These are phyloP conservation scores for Hydroisotoma schaefferi DNA, from an alignment of 2,888 invertebrate genomes.

Conservation along the genomic window DNA sequence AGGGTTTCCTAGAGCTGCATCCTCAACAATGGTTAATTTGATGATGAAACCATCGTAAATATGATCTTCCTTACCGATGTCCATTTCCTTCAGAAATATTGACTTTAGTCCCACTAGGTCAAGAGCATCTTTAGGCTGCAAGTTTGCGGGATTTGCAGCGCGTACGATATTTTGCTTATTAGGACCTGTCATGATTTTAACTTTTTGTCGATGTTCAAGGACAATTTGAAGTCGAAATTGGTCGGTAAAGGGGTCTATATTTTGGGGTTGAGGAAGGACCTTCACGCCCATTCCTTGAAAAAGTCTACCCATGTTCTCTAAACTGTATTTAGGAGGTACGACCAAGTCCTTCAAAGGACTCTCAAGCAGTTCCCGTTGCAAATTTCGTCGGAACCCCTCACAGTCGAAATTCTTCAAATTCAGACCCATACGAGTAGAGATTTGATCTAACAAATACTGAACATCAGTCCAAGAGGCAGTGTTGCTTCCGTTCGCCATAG, in stretches of 20 bases:
- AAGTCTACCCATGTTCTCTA: no score
- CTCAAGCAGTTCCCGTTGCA: neutral
- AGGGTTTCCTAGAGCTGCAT: conserved; percentile 11
- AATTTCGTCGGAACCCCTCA: neutral
- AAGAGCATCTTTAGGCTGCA: neutral
- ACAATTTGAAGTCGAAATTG: no score
- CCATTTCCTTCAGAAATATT: conserved; percentile 24
- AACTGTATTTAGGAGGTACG: no score
- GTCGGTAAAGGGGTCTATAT: no score
- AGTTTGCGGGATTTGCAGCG: neutral
- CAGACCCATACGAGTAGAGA: no score
- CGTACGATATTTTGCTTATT: no score
- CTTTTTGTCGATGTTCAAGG: no score
- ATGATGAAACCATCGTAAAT: conserved; percentile 20
- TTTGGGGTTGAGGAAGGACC: no score
- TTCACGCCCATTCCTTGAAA: no score
- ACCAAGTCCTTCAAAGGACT: neutral
- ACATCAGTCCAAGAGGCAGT: neutral
- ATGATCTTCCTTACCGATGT: conserved; percentile 7
- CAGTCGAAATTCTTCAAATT: neutral
- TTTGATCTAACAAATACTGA: neutral
- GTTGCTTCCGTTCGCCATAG: conserved; percentile 6
- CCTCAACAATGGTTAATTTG: conserved; percentile 21
- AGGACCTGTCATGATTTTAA: no score
- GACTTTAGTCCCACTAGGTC: conserved; percentile 9